Conservation (phyloP, 2,797 vertebrate genomes). For the Sebastolobus altivelis region DNA sequence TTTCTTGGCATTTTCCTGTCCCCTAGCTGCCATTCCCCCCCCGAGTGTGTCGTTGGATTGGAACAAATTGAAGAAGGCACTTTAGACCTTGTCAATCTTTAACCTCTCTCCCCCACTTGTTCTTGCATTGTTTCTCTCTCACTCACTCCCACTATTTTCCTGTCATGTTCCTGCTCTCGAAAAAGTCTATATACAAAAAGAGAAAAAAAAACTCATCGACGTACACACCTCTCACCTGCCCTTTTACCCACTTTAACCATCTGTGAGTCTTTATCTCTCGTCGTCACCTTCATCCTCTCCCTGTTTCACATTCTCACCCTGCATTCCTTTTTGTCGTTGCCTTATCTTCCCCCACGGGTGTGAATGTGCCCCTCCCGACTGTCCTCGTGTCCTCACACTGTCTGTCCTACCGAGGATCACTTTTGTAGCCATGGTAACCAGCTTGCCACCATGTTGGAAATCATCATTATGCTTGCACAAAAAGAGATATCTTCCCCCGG, state of each 20-base stretch:
- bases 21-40: constrained; percentile 35
- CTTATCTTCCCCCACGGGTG: constrained; percentile 46
- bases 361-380: constrained; percentile 51
- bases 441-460: constrained; percentile 69
- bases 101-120: constrained; percentile 47
- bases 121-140: constrained; percentile 15
- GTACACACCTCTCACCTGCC: constrained; percentile 21
- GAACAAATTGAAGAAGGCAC: constrained; percentile 66
- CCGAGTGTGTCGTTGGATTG: constrained; percentile 41
- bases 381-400: constrained; percentile 57
- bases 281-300: constrained; percentile 22
- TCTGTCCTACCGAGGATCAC: constrained; percentile 61
- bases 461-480: constrained; percentile 67
- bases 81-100: constrained; percentile 64
- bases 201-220: not conserved
- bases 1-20: constrained; percentile 55
- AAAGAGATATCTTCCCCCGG: constrained; percentile 58
- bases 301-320: constrained; percentile 44
- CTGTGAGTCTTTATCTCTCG: constrained; percentile 16
- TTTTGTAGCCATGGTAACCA: constrained; percentile 81
- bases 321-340: constrained; percentile 26
- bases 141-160: constrained; percentile 4
- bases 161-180: constrained; percentile 3
- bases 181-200: not conserved
- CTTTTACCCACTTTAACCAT: constrained; percentile 15